These are phyloP conservation scores for Hemitrygon akajei DNA, from an alignment of 2,797 vertebrate genomes.

Conservation along the genomic window DNA sequence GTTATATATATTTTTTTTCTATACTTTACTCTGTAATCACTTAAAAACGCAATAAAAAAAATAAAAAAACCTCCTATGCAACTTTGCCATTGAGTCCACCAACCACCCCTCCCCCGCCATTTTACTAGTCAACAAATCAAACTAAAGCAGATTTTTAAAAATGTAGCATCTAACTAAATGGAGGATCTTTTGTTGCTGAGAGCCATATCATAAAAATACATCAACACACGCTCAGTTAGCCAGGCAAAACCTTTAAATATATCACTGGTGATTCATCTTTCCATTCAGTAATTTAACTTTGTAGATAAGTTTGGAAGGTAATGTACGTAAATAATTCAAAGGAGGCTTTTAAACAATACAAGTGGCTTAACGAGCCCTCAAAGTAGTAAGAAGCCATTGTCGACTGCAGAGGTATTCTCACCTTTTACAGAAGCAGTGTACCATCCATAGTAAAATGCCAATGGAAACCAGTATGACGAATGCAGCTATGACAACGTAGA, in stretches of 20 bases:
- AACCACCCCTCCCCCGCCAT: too few relatives aligned
- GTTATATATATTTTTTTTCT: too few relatives aligned
- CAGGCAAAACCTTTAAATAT: background rate
- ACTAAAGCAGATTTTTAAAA: background rate
- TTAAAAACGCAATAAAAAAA: too few relatives aligned
- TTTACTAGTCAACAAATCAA: background rate
- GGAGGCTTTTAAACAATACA: background rate
- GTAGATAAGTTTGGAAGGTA: background rate
- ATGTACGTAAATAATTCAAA: background rate
- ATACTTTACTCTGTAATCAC: too few relatives aligned
- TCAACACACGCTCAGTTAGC: background rate
- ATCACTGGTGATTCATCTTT: background rate
- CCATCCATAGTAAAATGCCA: constrained; percentile 79
- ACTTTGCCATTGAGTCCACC: background rate
- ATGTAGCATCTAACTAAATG: background rate
- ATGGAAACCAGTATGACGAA: constrained; percentile 83
- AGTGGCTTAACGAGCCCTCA: background rate
- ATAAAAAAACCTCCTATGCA: background rate
- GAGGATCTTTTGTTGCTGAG: background rate
- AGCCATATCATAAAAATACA: background rate
- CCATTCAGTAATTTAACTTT: background rate
- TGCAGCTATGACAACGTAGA: constrained; percentile 91
- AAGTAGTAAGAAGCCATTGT: background rate
- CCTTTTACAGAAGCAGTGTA: constrained; percentile 88
- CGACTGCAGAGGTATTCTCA: constrained; percentile 47